phyloP scores from a whole-genome alignment of 2,888 invertebrate species.

The Acheta domesticus region DNA sequence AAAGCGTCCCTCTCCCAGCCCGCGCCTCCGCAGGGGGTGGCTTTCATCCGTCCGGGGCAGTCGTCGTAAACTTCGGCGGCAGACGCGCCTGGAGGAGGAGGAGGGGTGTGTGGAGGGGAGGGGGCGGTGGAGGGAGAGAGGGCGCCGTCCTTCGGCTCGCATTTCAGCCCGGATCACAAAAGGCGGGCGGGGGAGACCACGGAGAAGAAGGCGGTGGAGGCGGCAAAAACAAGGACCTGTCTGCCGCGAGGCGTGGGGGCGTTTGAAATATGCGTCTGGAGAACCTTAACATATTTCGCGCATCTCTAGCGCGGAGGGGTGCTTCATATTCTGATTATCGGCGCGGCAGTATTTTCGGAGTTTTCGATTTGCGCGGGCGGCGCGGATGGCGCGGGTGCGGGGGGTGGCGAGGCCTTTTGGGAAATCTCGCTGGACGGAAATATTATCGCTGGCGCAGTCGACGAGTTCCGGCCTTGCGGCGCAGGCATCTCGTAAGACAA shows the following conservation, averaged over 20 bases:
- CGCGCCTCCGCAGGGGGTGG: background rate
- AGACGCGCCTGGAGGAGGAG: background rate
- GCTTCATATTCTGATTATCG: no score
- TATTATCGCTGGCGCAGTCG: no score
- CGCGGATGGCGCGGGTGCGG: no score
- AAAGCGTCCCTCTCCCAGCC: background rate
- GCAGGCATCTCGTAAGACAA: no score
- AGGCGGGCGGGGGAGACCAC: background rate
- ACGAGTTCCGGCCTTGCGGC: no score
- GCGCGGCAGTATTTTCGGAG: background rate
- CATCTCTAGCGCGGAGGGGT: no score
- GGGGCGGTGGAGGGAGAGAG: background rate
- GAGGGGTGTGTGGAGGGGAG: background rate
- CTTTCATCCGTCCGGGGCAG: background rate
- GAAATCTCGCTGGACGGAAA: background rate
- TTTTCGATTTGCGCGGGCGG: constrained; percentile 3
- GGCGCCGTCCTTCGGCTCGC: background rate
- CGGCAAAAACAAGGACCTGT: no score
- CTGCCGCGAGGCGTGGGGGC: no score
- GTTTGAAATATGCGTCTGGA: no score
- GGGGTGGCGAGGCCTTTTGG: background rate
- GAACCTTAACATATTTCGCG: no score
- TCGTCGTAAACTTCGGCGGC: constrained; percentile 18
- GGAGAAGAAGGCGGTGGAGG: background rate
- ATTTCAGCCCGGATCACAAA: background rate